Evolutionary conservation across 2,888 invertebrate genomes (phyloP).

Genomic region (Cryptophagus acutangulus): DNA sequence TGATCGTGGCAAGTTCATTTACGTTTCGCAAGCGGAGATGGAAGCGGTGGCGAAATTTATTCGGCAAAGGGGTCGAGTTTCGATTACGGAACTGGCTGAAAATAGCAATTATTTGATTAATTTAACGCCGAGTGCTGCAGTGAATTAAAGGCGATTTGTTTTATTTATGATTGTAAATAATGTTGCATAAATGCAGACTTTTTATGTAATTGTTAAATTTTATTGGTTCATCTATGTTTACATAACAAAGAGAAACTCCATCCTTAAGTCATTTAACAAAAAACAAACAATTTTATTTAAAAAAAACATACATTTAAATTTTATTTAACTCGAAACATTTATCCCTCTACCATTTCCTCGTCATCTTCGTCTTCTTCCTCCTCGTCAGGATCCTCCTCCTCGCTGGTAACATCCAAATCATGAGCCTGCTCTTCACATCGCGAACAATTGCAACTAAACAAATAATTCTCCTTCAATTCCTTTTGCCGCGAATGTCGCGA

Average conservation of each 20-base stretch:
- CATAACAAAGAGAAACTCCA: too few species aligned
- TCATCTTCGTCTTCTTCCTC: too few species aligned
- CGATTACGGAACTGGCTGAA: constrained; percentile 89
- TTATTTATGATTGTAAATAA: too few species aligned
- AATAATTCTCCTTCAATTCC: constrained; percentile 70
- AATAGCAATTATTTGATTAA: constrained; percentile 90
- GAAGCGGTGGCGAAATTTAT: constrained; percentile 93
- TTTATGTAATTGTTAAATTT: too few species aligned
- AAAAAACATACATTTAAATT: not conserved
- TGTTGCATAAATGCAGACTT: too few species aligned
- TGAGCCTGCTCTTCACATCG: constrained; percentile 70
- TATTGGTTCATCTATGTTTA: too few species aligned
- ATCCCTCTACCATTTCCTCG: constrained; percentile 1
- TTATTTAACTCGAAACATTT: constrained; percentile 2
- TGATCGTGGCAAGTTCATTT: constrained; percentile 98
- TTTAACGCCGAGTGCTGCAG: constrained; percentile 54
- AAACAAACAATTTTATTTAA: not conserved
- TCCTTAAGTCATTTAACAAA: too few species aligned
- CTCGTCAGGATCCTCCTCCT: constrained; percentile 59
- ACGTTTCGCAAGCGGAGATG: constrained; percentile 86
- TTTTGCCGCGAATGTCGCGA: constrained; percentile 86
- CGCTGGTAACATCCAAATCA: constrained; percentile 79
- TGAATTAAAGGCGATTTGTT: too few species aligned
- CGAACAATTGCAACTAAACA: constrained; percentile 76
- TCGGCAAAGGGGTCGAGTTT: constrained; percentile 88